Base-by-base conservation (phyloP, 1,140 invertebrate species). In the Trichomalopsis sarcophagae region DNA sequence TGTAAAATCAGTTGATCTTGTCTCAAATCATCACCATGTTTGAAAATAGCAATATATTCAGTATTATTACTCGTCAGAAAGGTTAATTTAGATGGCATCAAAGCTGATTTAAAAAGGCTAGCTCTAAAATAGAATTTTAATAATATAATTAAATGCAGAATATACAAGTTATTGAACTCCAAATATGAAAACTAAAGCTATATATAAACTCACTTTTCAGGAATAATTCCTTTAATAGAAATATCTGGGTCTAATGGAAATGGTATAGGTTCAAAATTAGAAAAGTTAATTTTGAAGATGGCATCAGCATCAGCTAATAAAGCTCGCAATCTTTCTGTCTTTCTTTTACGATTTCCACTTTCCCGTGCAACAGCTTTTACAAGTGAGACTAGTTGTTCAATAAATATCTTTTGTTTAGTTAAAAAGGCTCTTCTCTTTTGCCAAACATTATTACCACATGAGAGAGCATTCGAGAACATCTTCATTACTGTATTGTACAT, bases 21-120 rank as follows among this genome's bases (percentile, higher is more conserved):
- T 36, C 99, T 93, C n/a, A 99, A 92, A 93, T 99, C 99, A 93
- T 99, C 99, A 1, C 99, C 99, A 90, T 99, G 96, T 94, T 99
- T 99, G 92, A 99, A 99, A 87, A 99, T 99, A 0, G 98, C 97
- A 21, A 98, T 96, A 93, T 99, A 99, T 91, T 99, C 97, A n/a
- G 93, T 94, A 50, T 96, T 96, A 77, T 96, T 95, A 0, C 94
- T 95, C 0, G 97, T 98, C 23, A 96, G 93, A 92, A 99, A 99
- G 4, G 98, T 97, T 30, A 99, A 94, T 91, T 97, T 97, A 62
- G 97, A 98, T n/a, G 99, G 99, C 98, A 99, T 99, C 69, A 99
- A 93, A 5, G 98, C 97, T 47, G 98, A 99, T 93, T 99, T 99
- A 92, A 99, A 99, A 0, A 99, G 94, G 76, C 96, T 97, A 0